phyloP scores from a whole-genome alignment of 2,797 vertebrate species.

The Microhierax caerulescens region DNA sequence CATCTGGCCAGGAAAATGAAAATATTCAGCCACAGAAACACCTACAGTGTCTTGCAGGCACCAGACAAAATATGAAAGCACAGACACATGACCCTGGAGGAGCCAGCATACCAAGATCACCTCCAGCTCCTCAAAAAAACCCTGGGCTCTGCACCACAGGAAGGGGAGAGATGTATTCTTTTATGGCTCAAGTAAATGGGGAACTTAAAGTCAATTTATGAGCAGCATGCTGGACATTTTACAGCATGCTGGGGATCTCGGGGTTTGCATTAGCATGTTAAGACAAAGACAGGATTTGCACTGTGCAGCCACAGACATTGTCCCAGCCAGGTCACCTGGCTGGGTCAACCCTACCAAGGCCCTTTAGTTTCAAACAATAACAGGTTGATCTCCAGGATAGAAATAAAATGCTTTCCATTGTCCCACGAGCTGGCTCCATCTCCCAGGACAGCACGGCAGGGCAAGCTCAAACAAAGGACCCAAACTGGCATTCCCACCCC shows the following conservation, averaged over 20 bases:
- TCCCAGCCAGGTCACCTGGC: constrained; percentile 23
- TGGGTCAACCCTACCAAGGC: constrained; percentile 5
- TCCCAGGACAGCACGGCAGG: constrained; percentile 60
- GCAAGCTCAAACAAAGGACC: constrained; percentile 64
- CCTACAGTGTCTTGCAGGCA: fast-evolving
- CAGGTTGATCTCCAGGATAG: not conserved
- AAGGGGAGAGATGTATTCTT: not conserved
- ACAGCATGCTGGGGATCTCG: not conserved
- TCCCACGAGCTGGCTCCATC: constrained; percentile 38
- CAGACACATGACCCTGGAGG: not conserved
- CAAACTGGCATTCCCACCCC: not conserved
- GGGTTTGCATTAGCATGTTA: not conserved
- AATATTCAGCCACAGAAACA: not conserved
- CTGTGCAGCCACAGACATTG: not conserved
- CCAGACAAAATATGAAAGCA: fast-evolving
- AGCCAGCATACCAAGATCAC: not conserved
- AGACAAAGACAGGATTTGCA: not conserved
- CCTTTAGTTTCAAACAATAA: constrained; percentile 23
- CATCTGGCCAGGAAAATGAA: not conserved
- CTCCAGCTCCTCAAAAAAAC: not conserved
- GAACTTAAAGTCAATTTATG: not conserved
- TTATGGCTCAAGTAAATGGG: not conserved
- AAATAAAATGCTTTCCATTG: constrained; percentile 49
- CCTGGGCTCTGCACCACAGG: not conserved
- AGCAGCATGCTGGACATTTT: not conserved